Evolutionary conservation across 2,113 vertebrate species (phyloP).

Genomic region (Anthoscopus minutus): DNA sequence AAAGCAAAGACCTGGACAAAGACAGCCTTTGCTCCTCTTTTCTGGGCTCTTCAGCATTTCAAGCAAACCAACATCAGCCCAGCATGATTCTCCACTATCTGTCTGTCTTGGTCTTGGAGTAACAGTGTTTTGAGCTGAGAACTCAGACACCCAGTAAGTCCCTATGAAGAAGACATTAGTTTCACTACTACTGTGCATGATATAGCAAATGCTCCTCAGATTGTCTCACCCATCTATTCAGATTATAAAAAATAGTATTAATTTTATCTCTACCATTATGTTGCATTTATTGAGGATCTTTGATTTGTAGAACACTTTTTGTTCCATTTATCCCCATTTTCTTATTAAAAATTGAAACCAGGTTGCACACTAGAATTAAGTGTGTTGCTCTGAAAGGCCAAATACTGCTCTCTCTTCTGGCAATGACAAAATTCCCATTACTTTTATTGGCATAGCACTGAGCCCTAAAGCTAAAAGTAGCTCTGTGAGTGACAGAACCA

Average conservation of each 20-base stretch:
- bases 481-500: neutral
- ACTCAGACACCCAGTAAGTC: neutral
- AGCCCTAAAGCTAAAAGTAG: slow-evolving; percentile 26
- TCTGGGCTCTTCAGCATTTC: neutral
- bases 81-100: neutral
- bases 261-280: neutral
- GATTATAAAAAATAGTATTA: slow-evolving; percentile 19
- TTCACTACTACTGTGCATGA: neutral
- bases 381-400: neutral
- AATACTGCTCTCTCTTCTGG: neutral
- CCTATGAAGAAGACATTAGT: neutral
- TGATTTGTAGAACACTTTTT: neutral
- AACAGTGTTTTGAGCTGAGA: neutral
- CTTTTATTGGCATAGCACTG: neutral
- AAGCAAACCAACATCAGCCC: neutral
- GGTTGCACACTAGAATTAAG: neutral
- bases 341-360: slow-evolving; percentile 48
- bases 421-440: slow-evolving; percentile 3
- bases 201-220: neutral
- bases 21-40: neutral
- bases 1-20: neutral
- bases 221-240: neutral
- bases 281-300: neutral
- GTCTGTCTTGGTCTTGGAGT: neutral
- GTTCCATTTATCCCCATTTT: neutral